Conservation (phyloP, 2,797 vertebrate species). For the Microcaecilia unicolor region DNA sequence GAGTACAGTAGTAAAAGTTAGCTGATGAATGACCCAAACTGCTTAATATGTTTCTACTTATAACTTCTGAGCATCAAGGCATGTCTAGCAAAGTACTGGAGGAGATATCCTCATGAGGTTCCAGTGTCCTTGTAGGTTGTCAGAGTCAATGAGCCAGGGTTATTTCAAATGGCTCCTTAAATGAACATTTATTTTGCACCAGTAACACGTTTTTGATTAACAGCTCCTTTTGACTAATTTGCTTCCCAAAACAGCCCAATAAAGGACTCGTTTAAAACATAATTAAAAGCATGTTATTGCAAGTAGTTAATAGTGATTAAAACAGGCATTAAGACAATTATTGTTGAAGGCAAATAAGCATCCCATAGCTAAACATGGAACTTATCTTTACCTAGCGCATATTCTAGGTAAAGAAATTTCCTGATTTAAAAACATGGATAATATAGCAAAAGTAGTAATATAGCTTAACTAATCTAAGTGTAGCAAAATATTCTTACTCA, state of each 20-base stretch:
- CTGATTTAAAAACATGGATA: too few species aligned
- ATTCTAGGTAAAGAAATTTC: too few species aligned
- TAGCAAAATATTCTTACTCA: too few species aligned
- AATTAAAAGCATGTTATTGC: constrained; percentile 95
- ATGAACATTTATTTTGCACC: constrained; percentile 78
- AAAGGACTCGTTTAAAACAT: constrained; percentile 76
- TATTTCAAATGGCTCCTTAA: constrained; percentile 75
- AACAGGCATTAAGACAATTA: constrained; percentile 79
- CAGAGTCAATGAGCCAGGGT: constrained; percentile 77
- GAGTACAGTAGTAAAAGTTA: constrained; percentile 75
- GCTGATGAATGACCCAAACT: constrained; percentile 79
- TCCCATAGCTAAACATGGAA: constrained; percentile 51
- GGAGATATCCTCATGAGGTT: constrained; percentile 55
- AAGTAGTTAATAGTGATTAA: constrained; percentile 88
- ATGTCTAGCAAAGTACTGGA: constrained; percentile 54
- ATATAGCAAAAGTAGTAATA: too few species aligned
- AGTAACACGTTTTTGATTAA: constrained; percentile 77
- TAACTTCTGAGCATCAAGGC: constrained; percentile 68
- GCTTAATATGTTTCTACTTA: constrained; percentile 61
- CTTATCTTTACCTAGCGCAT: too few species aligned
- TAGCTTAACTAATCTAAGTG: too few species aligned
- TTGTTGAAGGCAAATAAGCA: constrained; percentile 68
- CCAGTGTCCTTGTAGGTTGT: constrained; percentile 71
- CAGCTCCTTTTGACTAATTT: constrained; percentile 73
- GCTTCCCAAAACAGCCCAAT: constrained; percentile 71